Conservation (phyloP, 2,113 vertebrate species). For the Seriola rivoliana region DNA sequence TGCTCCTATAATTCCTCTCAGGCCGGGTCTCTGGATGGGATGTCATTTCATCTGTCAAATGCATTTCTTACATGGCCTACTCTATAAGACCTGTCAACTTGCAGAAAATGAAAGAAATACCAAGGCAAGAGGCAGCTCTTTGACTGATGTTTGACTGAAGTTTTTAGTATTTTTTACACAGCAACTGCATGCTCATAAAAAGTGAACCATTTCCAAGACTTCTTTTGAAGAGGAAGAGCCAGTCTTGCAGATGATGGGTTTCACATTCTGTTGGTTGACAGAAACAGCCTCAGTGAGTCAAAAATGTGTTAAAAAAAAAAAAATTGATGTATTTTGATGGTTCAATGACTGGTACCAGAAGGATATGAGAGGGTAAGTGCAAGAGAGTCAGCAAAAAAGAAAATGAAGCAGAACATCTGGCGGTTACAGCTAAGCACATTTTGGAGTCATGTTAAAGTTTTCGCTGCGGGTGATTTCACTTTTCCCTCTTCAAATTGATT, state of each 20-base stretch:
- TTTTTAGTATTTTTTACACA: conserved; percentile 6
- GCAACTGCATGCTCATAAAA: conserved; percentile 4
- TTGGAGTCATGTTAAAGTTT: conserved; percentile 15
- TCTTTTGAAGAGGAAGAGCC: conserved; percentile 14
- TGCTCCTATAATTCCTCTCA: not conserved
- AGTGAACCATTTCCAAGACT: not conserved
- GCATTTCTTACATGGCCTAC: not conserved
- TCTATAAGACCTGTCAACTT: conserved; percentile 10
- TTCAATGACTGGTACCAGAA: not conserved
- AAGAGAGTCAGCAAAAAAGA: not conserved
- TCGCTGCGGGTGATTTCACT: not conserved
- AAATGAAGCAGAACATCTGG: not conserved
- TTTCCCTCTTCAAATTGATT: not conserved
- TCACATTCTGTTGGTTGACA: conserved; percentile 20
- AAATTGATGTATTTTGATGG: conserved; percentile 14
- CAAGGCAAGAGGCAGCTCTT: conserved; percentile 14
- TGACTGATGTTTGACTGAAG: not conserved
- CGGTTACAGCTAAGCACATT: not conserved
- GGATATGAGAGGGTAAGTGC: not conserved
- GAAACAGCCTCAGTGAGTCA: conserved; percentile 2
- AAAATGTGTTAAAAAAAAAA: not conserved
- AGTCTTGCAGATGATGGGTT: conserved; percentile 14
- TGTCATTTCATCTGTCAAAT: conserved; percentile 15
- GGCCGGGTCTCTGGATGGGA: not conserved
- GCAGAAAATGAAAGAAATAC: conserved; percentile 2